Base-by-base conservation (phyloP, 2,888 invertebrate genomes). In the Amphipoea lucens region DNA sequence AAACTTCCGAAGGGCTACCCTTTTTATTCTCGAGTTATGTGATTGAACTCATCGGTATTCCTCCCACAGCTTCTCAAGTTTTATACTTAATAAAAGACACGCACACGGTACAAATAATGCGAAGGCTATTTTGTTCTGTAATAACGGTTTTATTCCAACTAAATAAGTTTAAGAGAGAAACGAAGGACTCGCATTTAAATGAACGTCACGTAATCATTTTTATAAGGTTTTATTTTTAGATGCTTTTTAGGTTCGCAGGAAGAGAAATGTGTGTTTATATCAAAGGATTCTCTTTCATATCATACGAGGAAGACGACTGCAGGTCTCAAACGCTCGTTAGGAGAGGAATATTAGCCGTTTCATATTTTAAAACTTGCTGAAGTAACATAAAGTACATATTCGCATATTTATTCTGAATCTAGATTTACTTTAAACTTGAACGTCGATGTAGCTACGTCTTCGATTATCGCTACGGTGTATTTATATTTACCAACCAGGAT, bases 31-130 rank as follows among this genome's bases (percentile, higher is more conserved):
- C 88, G 83, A 93, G 92, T 92, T 93, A 93, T 94, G 93, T 93
- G 93, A 94, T 94, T 93, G 92, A 91, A 89, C 90, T 93, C 92
- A 93, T 94, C 90, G 90, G 91, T 93, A 94, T 94, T 94, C 94
- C 89, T 82, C 80, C 86, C 90, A 57, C 85, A 79, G 85, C 82
- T 90, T 90, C 85, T 88, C 89, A 92, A 93, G 91, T 93, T 94
- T 92, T 91, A 92, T 92, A 92, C 91, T 91, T 92, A 91, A 94
- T 94, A 93, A 93, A 93, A 91, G 90, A 91, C 88, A 92, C 90
- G 91, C 87, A 89, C 86, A 82, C 82, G 88, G 89, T 84, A 90
- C 89, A 89, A 91, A 91, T 91, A 91, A 90, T 89, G 86, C 73
- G 81, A 80, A 85, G 80, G 85, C 87, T 83, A 88, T 91, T 92